Evolutionary conservation across 2,113 vertebrate genomes (phyloP).

Genomic region (Protobothrops mucrosquamatus): DNA sequence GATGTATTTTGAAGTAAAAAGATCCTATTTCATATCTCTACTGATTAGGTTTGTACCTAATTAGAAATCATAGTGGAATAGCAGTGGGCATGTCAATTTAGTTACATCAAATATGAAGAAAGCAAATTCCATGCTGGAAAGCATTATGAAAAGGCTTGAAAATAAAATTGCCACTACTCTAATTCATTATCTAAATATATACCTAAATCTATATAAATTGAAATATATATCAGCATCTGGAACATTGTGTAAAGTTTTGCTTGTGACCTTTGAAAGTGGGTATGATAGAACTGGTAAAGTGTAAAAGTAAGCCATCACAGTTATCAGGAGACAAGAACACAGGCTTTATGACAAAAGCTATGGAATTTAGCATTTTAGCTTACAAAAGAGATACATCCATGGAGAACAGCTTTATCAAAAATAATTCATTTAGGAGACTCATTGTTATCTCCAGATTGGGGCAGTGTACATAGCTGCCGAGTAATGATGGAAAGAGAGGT

Average conservation of each 20-base stretch:
- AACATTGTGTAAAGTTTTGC: background rate
- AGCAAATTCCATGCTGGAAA: background rate
- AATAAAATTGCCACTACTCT: background rate
- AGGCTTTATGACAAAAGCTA: background rate
- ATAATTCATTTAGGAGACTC: background rate
- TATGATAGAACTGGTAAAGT: background rate
- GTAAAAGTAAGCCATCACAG: background rate
- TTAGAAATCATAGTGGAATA: background rate
- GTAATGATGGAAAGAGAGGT: background rate
- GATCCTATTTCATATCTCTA: background rate
- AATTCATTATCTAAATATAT: background rate
- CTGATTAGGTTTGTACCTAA: background rate
- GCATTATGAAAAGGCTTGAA: background rate
- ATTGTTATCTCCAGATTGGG: background rate
- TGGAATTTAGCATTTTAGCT: background rate
- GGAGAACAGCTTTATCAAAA: background rate
- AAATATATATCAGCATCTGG: background rate
- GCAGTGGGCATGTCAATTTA: background rate
- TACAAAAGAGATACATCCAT: background rate
- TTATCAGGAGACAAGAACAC: background rate
- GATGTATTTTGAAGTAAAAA: background rate
- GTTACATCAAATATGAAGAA: background rate
- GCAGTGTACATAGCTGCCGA: background rate
- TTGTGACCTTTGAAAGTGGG: background rate
- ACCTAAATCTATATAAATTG: background rate